Base-by-base conservation (phyloP, 2,888 invertebrate species). In the Gerosis bhagava region DNA sequence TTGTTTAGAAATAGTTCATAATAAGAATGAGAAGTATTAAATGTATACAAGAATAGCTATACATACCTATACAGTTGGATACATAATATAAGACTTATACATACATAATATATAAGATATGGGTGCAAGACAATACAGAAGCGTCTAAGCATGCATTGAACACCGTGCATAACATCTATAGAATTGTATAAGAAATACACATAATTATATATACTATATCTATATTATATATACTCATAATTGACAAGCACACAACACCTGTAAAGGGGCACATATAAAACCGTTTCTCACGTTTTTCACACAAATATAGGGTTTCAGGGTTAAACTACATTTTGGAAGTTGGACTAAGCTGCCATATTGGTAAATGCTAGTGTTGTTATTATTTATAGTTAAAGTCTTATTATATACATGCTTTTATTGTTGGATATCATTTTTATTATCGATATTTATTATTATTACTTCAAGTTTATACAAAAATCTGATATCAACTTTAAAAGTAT, bases 261-360 rank as follows among this genome's bases (percentile, higher is more conserved):
- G 36, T 45, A 45, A 16, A 22, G 17, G 39, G 44, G 34, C 34
- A 45, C 37, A 52, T 51, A n/a, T 50, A 54, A 53, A 62, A 66
- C 63, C 62, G 63, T 60, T 59, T 60, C 59, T 60, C 54, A 58
- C 60, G 62, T 60, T 62, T 49, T 59, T 53, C 48, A 50, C 46
- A 65, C 69, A 63, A 67, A 71, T 67, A 63, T 61, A 58, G 70
- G 69, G 61, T 54, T 22, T 61, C 48, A 59, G 73, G 73, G 60
- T 53, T 55, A n/a, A n/a, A 63, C 81, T 83, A 82, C 73, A 52
- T 32, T 67, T 60, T 65, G 56, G 62, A n/a, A 66, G 58, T 58
- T 41, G 50, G 66, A 67, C 74, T 77, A 86, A 82, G 84, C 87
- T 86, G 87, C 86, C 87, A 78, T 83, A 81, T 88, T 88, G 88